These are phyloP conservation scores for Scaptomyza montana DNA, from an alignment of 1,140 invertebrate genomes.

Conservation along the genomic window DNA sequence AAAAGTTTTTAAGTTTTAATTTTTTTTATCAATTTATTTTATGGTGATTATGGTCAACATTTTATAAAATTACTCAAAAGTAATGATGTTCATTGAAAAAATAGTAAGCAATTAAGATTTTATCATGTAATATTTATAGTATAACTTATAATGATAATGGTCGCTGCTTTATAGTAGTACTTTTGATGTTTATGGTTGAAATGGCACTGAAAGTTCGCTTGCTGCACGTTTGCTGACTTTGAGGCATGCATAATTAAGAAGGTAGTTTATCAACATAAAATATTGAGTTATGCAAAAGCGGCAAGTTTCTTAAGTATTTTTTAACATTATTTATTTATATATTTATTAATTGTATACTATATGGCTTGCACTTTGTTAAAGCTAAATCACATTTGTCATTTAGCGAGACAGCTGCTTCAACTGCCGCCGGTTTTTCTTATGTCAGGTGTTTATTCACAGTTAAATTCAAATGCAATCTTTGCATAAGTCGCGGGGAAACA, in stretches of 20 bases:
- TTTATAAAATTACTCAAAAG: too few relatives aligned
- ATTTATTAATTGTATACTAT: background rate
- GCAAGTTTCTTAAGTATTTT: background rate
- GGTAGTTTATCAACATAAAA: conserved; percentile 21
- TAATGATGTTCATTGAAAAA: too few relatives aligned
- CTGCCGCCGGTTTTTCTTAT: background rate
- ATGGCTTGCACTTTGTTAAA: conserved; percentile 7
- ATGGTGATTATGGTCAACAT: too few relatives aligned
- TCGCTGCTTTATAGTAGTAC: background rate
- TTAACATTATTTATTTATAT: background rate
- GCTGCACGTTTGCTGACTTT: conserved; percentile 44
- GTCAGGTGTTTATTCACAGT: background rate
- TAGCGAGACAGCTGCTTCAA: background rate
- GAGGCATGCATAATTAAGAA: conserved; percentile 66
- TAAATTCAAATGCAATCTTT: conserved; percentile 6
- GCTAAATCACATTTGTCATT: conserved; percentile 1
- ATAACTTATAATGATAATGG: too few relatives aligned
- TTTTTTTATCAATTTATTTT: background rate
- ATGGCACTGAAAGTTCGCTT: conserved; percentile 55
- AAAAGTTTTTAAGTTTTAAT: conserved; percentile 9
- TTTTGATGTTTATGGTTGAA: conserved; percentile 32
- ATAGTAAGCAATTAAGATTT: too few relatives aligned
- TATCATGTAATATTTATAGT: too few relatives aligned
- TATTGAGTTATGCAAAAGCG: conserved; percentile 14
- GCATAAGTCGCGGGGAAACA: conserved; percentile 11